Conservation (phyloP, 2,113 vertebrate genomes). For the Proteles cristata region DNA sequence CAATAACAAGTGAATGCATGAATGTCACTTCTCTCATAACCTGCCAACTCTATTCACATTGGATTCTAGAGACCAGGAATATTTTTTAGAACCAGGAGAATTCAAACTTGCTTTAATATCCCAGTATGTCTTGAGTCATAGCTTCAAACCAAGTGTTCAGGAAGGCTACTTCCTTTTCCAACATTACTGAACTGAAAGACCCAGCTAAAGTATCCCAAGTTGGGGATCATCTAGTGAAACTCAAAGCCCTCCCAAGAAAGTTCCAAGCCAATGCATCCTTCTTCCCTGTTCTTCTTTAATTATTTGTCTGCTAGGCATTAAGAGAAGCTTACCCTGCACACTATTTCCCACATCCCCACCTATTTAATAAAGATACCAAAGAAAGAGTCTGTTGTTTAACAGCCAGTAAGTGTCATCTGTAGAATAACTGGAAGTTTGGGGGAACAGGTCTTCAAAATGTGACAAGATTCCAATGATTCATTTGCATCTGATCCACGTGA, state of each 20-base stretch:
- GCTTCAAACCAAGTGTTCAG: background rate
- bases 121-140: background rate
- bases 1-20: background rate
- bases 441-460: background rate
- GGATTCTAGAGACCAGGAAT: background rate
- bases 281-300: slow-evolving; percentile 19
- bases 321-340: background rate
- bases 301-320: slow-evolving; percentile 1
- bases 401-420: background rate
- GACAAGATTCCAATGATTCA: background rate
- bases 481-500: background rate
- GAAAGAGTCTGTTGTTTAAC: background rate
- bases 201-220: background rate
- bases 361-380: slow-evolving; percentile 4
- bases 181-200: background rate
- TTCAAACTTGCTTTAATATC: background rate
- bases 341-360: background rate
- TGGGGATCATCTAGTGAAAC: background rate
- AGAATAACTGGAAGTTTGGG: background rate
- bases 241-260: slow-evolving; percentile 15
- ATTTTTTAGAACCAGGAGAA: background rate
- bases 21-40: background rate
- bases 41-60: background rate
- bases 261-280: background rate
- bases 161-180: background rate